These are phyloP conservation scores for Tachina grossa DNA, from an alignment of 2,888 invertebrate genomes.

Conservation along the genomic window DNA sequence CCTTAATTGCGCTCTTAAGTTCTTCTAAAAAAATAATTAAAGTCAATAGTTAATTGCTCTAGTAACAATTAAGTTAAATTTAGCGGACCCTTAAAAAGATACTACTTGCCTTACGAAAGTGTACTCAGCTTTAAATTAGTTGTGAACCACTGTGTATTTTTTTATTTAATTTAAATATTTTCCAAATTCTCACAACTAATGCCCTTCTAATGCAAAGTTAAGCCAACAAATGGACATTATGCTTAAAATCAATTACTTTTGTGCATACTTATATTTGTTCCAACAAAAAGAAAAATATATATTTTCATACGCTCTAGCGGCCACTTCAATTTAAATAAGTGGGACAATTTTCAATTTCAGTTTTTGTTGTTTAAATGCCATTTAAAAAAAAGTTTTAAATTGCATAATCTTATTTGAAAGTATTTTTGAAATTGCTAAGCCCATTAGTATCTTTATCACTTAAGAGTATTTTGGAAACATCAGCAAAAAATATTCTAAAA, in stretches of 20 bases:
- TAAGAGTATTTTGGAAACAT: constrained; percentile 53
- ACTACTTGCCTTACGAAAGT: no score
- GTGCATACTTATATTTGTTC: not conserved
- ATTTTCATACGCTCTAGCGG: constrained; percentile 24
- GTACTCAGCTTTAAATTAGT: no score
- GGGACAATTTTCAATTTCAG: constrained; percentile 46
- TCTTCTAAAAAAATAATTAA: no score
- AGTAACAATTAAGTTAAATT: no score
- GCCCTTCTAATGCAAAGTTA: not conserved
- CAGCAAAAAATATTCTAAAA: constrained; percentile 31
- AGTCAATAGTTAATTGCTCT: no score
- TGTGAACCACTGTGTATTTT: no score
- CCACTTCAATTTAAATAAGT: constrained; percentile 18
- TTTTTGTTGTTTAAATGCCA: constrained; percentile 39
- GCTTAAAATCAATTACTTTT: constrained; percentile 26
- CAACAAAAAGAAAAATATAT: not conserved
- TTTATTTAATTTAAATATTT: not conserved
- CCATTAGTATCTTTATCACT: constrained; percentile 68
- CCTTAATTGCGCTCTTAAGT: no score
- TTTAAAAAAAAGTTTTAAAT: constrained; percentile 39
- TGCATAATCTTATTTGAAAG: constrained; percentile 66
- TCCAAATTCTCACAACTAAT: not conserved
- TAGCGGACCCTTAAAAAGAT: no score
- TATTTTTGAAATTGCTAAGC: constrained; percentile 64
- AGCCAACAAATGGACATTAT: no score